Conservation (phyloP, 2,888 invertebrate species). For the Anagyrus pseudococci region DNA sequence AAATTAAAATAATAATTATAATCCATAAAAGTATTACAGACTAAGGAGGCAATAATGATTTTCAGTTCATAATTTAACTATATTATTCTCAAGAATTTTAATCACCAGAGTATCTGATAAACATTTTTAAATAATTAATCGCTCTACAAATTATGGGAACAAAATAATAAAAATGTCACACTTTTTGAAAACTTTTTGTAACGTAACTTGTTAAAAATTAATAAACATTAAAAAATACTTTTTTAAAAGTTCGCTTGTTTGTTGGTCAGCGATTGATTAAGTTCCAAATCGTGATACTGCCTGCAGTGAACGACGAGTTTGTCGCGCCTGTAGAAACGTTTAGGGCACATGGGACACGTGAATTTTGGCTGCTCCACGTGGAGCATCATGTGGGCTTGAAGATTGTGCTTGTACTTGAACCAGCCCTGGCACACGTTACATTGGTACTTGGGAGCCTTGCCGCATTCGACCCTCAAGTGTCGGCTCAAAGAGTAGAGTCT, state of each 20-base stretch:
- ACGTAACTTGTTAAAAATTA: no score
- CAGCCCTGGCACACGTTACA: slow-evolving; percentile 34
- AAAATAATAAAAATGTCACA: no score
- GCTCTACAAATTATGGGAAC: no score
- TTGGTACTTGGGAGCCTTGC: slow-evolving; percentile 36
- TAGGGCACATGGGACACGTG: slow-evolving; percentile 49
- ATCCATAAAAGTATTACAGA: no score
- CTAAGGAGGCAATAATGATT: no score
- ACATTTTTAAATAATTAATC: no score
- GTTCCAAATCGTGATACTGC: slow-evolving; percentile 42
- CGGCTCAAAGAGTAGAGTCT: slow-evolving; percentile 29
- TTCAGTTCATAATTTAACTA: no score
- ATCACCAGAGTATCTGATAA: no score
- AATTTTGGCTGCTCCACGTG: slow-evolving; percentile 46
- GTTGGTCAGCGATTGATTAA: no score
- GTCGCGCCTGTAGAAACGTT: slow-evolving; percentile 54
- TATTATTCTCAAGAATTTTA: no score
- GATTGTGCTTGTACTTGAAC: slow-evolving; percentile 39
- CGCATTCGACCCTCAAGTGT: slow-evolving; percentile 36
- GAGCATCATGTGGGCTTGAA: slow-evolving; percentile 33
- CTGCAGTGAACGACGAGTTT: slow-evolving; percentile 52
- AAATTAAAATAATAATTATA: no score
- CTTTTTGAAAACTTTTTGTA: no score
- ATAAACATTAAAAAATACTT: background rate
- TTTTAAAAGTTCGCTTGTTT: background rate